Base-by-base conservation (phyloP, 2,113 vertebrate species). In the Orcinus orca region DNA sequence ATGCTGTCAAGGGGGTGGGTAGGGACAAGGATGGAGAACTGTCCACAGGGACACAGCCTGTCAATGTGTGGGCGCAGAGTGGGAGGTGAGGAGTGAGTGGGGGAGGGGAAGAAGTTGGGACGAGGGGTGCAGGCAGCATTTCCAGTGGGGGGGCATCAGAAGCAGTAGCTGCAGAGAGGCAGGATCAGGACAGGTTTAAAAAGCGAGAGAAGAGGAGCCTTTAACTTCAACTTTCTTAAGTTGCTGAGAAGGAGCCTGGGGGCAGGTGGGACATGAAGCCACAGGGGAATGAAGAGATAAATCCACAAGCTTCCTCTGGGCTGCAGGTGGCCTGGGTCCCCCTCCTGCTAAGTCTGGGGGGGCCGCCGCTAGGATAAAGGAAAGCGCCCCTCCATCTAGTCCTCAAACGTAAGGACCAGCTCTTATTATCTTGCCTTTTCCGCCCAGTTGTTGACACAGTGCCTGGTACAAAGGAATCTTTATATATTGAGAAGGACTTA, bases 11-110 rank as follows among this genome's bases (percentile, higher is more conserved):
- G 10, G 20, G 58, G 15, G 29, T 2, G 7, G 6, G 17, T 9
- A 41, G 63, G 62, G 65, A 29, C 1, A 23, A 23, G 63, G n/a
- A 7, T 3, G 25, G 77, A 76, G 77, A 33, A 8, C 21, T 17
- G 25, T 18, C 68, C 26, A 23, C 1, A 2, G 5, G 2, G 17
- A 14, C 8, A 2, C 1, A 4, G 33, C 23, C 8, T 4, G 53
- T 33, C 14, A 33, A 1, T 20, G 11, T 29, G 44, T 3, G 47
- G 31, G 88, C 3, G 5, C 41, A 6, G 5, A 1, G 18, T 1
- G 20, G 20, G 1, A 14, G 76, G 62, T 13, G 38, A 70, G 80
- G 38, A 58, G 31, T 6, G 38, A 60, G 25, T 6, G 5, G 20
- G 21, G 18, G 36, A 15, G 25, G 9, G 63, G 74, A 31, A 33